Evolutionary conservation across 2,797 vertebrate genomes (phyloP).

Genomic region (Galaxias olidus): DNA sequence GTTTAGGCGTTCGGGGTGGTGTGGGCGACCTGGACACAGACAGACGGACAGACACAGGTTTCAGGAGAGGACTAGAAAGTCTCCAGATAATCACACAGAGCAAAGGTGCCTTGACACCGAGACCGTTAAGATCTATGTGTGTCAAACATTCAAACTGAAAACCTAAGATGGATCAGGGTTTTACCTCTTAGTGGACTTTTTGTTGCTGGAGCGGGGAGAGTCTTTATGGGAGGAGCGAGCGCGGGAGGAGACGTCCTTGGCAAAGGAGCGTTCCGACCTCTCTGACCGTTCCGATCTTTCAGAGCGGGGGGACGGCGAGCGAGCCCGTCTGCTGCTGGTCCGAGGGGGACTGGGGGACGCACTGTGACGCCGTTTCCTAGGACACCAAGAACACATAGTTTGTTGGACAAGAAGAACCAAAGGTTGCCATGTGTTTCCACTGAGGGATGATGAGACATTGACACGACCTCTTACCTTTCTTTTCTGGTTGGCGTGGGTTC

Average conservation of each 20-base stretch:
- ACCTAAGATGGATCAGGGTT: not conserved
- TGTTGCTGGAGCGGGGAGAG: conserved; percentile 90
- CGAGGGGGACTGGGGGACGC: conserved; percentile 89
- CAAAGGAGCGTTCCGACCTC: conserved; percentile 85
- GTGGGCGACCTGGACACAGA: conserved; percentile 84
- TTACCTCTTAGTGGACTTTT: conserved; percentile 92
- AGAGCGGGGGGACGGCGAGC: conserved; percentile 91
- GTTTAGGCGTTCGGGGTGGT: conserved; percentile 93
- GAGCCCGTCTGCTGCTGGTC: conserved; percentile 83
- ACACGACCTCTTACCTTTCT: conserved; percentile 80
- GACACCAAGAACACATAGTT: conserved; percentile 33
- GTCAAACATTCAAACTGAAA: not conserved
- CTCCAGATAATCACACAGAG: too few species aligned
- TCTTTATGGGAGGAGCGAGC: conserved; percentile 93
- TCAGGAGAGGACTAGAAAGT: not conserved
- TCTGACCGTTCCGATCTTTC: conserved; percentile 87
- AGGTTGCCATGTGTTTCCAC: not conserved
- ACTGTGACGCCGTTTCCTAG: conserved; percentile 93
- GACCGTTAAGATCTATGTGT: too few species aligned
- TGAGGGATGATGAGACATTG: not conserved
- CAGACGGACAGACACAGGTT: too few species aligned
- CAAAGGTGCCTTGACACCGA: too few species aligned
- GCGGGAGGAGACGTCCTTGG: conserved; percentile 86
- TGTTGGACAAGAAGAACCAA: conserved; percentile 1
- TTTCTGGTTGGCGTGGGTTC: conserved; percentile 90